phyloP scores from a whole-genome alignment of 1,140 invertebrate genomes.

The Bombus affinis region DNA sequence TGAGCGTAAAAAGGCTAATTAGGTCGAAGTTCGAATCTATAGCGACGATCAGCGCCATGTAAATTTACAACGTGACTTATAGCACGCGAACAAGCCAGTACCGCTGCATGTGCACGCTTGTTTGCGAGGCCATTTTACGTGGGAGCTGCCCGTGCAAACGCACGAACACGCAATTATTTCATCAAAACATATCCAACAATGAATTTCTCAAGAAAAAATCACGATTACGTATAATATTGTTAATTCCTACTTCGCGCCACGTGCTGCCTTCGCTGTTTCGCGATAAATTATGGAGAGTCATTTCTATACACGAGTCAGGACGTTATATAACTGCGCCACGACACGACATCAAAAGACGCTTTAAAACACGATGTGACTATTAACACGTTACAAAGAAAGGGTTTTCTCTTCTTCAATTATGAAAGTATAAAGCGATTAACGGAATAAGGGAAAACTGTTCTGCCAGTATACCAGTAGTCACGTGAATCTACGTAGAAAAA shows the following conservation, averaged over 20 bases:
- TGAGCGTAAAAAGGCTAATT: conserved; percentile 62
- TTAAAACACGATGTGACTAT: conserved; percentile 11
- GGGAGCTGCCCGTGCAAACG: not conserved
- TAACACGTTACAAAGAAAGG: not conserved
- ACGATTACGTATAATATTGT: conserved; percentile 6
- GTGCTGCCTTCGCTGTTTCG: not conserved
- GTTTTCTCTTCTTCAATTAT: not conserved
- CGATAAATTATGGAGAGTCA: conserved; percentile 11
- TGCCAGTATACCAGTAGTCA: not conserved
- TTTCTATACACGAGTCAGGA: not conserved
- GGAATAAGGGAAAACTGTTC: not conserved
- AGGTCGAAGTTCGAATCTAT: conserved; percentile 71
- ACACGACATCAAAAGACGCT: conserved; percentile 30
- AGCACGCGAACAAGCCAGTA: conserved; percentile 27
- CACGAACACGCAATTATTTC: conserved; percentile 57
- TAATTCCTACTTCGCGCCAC: not conserved
- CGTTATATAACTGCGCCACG: not conserved
- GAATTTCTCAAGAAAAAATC: conserved; percentile 34
- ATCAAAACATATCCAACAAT: conserved; percentile 34
- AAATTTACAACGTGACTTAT: conserved; percentile 54
- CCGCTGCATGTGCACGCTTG: conserved; percentile 13
- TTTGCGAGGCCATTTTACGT: conserved; percentile 14
- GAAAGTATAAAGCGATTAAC: not conserved
- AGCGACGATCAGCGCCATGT: conserved; percentile 67
- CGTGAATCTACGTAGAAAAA: not conserved